Conservation (phyloP, 2,113 vertebrate genomes). For the Cryptomyrus ogoouensis region DNA sequence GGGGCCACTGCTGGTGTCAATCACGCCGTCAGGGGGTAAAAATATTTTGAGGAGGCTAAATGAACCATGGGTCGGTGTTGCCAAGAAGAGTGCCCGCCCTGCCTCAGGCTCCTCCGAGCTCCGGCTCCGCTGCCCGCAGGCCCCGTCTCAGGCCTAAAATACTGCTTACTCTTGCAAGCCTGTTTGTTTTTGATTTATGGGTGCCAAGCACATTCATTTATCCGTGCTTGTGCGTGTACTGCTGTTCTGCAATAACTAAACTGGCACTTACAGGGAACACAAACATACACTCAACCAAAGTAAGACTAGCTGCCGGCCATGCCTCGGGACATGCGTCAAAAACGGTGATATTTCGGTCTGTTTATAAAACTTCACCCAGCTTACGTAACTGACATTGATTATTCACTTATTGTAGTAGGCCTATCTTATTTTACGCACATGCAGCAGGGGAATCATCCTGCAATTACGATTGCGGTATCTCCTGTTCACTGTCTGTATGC, state of each 20-base stretch:
- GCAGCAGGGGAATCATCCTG: slow-evolving; percentile 5
- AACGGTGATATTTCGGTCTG: not conserved
- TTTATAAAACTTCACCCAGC: not conserved
- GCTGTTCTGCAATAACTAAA: not conserved
- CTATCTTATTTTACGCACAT: slow-evolving; percentile 21
- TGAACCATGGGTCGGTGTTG: slow-evolving; percentile 37
- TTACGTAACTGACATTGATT: not conserved
- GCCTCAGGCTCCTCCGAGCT: not conserved
- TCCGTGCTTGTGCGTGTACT: not conserved
- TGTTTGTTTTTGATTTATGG: slow-evolving; percentile 3
- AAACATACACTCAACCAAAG: not conserved
- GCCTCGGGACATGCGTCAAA: not conserved
- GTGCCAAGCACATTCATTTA: not conserved
- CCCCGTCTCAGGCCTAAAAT: not conserved
- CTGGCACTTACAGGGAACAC: not conserved
- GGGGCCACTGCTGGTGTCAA: slow-evolving; percentile 29
- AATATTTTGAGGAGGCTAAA: slow-evolving; percentile 49
- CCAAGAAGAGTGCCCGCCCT: not conserved
- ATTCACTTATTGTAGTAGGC: not conserved
- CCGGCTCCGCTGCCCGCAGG: not conserved
- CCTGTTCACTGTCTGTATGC: not conserved
- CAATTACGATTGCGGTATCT: not conserved
- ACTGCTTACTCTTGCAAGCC: not conserved
- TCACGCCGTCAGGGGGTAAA: slow-evolving; percentile 25
- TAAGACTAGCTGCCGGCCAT: not conserved